These are phyloP conservation scores for Drosophila percnosoma DNA, from an alignment of 2,888 invertebrate genomes.

Conservation along the genomic window DNA sequence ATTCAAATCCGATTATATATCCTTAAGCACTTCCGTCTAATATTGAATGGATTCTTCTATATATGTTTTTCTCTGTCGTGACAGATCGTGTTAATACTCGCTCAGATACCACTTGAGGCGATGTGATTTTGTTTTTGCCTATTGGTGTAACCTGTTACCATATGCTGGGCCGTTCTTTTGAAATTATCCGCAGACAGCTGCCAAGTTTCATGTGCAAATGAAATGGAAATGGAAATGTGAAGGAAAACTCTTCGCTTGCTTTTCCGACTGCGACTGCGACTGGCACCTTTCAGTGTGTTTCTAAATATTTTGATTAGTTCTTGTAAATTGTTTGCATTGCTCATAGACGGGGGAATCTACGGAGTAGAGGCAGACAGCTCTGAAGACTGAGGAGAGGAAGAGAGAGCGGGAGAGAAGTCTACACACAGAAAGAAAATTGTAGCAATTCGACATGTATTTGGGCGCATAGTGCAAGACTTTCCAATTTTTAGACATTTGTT, in stretches of 20 bases:
- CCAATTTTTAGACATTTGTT: not conserved
- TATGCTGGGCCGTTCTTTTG: slow-evolving; percentile 44
- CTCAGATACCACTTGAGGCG: not conserved
- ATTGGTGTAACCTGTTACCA: slow-evolving; percentile 59
- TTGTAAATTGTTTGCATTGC: slow-evolving; percentile 69
- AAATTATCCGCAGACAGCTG: slow-evolving; percentile 64
- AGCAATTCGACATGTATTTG: not conserved
- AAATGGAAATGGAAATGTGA: slow-evolving; percentile 36
- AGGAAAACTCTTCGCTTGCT: slow-evolving; percentile 38
- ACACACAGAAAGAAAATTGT: not conserved
- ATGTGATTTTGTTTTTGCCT: not conserved
- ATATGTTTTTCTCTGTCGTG: not conserved
- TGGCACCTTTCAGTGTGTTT: slow-evolving; percentile 67
- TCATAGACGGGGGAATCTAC: not conserved
- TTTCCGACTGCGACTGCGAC: slow-evolving; percentile 17
- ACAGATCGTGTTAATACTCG: not conserved
- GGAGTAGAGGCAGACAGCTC: not conserved
- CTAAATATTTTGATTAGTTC: slow-evolving; percentile 77
- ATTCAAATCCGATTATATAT: not conserved
- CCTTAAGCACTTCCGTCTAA: not conserved
- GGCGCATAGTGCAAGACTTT: fast-evolving
- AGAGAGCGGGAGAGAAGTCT: not conserved
- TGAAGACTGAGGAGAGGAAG: not conserved
- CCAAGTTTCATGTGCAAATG: slow-evolving; percentile 72
- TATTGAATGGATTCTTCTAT: not conserved